These are phyloP conservation scores for Dromiciops gliroides DNA, from an alignment of 2,113 vertebrate species.

Conservation along the genomic window DNA sequence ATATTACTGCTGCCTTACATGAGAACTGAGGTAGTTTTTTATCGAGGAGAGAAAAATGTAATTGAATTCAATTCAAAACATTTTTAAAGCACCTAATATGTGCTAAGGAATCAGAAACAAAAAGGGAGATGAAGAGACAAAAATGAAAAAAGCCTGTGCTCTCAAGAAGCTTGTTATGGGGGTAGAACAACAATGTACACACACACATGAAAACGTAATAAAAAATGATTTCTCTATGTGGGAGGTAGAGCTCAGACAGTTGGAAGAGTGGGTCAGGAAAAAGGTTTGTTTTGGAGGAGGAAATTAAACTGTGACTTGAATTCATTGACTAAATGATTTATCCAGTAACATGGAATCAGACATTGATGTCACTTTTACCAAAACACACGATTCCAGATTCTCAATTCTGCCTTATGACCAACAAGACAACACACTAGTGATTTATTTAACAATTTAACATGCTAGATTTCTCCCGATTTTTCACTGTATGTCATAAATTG, in stretches of 20 bases:
- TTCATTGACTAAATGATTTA: not conserved
- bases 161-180: not conserved
- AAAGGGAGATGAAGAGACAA: not conserved
- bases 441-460: not conserved
- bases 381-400: not conserved
- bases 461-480: not conserved
- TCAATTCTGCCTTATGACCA: not conserved
- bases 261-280: not conserved
- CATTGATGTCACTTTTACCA: not conserved
- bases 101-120: not conserved
- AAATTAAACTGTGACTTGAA: not conserved
- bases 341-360: not conserved
- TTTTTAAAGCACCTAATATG: not conserved
- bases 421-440: not conserved
- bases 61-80: not conserved
- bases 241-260: not conserved
- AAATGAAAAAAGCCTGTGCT: not conserved
- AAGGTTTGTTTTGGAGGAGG: not conserved
- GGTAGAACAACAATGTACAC: not conserved
- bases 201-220: not conserved
- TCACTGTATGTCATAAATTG: not conserved
- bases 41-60: not conserved
- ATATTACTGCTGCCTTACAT: conserved; percentile 25
- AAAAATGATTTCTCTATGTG: not conserved
- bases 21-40: not conserved